Conservation (phyloP, 2,113 vertebrate genomes). For the Dromas ardeola region DNA sequence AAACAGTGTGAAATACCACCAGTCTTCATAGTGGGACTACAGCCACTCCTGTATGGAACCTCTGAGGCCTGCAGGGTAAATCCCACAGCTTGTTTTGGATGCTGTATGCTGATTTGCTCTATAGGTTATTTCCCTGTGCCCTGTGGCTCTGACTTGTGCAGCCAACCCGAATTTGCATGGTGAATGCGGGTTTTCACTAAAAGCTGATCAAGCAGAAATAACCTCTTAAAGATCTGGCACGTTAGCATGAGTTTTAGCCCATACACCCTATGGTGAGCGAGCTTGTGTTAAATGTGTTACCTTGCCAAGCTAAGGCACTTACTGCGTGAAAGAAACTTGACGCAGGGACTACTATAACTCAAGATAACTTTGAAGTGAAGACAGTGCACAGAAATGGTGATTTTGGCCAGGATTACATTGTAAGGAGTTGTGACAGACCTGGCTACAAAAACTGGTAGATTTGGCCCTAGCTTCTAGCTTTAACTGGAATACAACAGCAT, state of each 20-base stretch:
- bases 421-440: not conserved
- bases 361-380: not conserved
- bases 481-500: not conserved
- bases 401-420: not conserved
- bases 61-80: not conserved
- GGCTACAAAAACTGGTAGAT: not conserved
- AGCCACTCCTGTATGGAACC: not conserved
- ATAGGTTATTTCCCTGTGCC: not conserved
- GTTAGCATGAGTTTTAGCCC: not conserved
- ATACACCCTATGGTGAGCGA: not conserved
- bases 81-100: not conserved
- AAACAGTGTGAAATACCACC: not conserved
- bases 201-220: not conserved
- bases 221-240: not conserved
- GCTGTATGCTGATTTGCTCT: not conserved
- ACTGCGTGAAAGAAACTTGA: not conserved
- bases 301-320: not conserved
- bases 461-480: not conserved
- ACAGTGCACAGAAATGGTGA: not conserved
- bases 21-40: not conserved
- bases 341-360: not conserved
- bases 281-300: not conserved
- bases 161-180: not conserved
- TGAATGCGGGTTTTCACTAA: not conserved
- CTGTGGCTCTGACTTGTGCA: not conserved